Evolutionary conservation across 1,140 invertebrate species (phyloP).

Genomic region (Orchestia grillus): DNA sequence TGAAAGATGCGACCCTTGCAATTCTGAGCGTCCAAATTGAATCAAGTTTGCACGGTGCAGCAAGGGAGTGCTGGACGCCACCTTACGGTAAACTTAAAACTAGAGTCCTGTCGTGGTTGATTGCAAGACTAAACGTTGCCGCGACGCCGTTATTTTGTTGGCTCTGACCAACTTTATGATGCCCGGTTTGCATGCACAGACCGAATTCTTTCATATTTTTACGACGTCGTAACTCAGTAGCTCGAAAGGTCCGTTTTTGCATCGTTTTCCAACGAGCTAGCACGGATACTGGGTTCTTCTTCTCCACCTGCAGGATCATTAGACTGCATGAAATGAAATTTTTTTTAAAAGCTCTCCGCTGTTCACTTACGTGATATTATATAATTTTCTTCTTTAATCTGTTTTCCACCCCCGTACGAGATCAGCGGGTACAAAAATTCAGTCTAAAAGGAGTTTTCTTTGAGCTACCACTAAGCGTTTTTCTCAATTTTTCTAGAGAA

Average conservation of each 20-base stretch:
- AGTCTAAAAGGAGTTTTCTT: background rate
- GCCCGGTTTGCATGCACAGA: conserved; percentile 29
- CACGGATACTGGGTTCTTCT: background rate
- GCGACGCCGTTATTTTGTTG: conserved; percentile 14
- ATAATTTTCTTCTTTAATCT: background rate
- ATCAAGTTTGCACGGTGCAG: background rate
- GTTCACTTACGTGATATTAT: background rate
- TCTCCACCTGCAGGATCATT: background rate
- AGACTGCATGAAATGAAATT: background rate
- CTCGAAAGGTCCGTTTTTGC: conserved; percentile 18
- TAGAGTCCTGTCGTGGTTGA: conserved; percentile 7
- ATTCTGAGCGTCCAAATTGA: conserved; percentile 28
- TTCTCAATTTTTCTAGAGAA: background rate
- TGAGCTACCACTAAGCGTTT: background rate
- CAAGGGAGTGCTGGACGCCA: background rate
- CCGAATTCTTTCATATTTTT: conserved; percentile 54
- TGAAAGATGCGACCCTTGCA: conserved; percentile 50
- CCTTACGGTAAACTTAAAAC: conserved; percentile 16
- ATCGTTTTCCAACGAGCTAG: background rate
- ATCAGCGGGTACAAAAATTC: background rate
- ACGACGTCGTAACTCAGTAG: conserved; percentile 36
- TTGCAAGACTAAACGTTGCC: conserved; percentile 32
- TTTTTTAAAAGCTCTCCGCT: background rate
- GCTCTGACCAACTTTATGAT: conserved; percentile 28
- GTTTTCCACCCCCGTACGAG: background rate